phyloP scores from a whole-genome alignment of 2,888 invertebrate species.

The Kuschelorhynchus macadamiae region DNA sequence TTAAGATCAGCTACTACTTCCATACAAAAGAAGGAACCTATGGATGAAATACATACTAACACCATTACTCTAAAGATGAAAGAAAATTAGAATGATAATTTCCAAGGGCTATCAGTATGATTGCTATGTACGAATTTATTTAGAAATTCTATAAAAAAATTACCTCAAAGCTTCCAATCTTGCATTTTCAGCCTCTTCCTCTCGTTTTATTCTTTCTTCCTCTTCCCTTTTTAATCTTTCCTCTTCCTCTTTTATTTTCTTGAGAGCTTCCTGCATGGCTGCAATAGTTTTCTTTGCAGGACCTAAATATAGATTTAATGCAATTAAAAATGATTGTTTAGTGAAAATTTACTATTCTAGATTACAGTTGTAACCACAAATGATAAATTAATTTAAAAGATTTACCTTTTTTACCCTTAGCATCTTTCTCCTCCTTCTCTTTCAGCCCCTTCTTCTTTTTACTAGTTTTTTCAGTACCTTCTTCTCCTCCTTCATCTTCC shows the following conservation, averaged over 20 bases:
- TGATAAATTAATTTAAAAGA: not conserved
- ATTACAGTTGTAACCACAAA: not conserved
- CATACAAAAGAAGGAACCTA: too few relatives aligned
- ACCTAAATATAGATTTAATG: slow-evolving; percentile 67
- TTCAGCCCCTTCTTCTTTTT: slow-evolving; percentile 61
- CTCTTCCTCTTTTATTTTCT: slow-evolving; percentile 90
- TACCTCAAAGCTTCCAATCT: slow-evolving; percentile 77
- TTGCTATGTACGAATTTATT: too few relatives aligned
- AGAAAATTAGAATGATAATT: too few relatives aligned
- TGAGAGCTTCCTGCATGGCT: slow-evolving; percentile 93
- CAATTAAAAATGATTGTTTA: not conserved
- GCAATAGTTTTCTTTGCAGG: slow-evolving; percentile 89
- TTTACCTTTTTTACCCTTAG: slow-evolving; percentile 65
- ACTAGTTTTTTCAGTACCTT: slow-evolving; percentile 53
- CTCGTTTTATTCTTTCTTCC: slow-evolving; percentile 86
- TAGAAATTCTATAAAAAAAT: too few relatives aligned
- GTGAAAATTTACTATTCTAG: slow-evolving; percentile 10
- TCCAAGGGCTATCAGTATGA: too few relatives aligned
- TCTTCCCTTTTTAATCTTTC: slow-evolving; percentile 81
- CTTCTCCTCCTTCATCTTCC: slow-evolving; percentile 68
- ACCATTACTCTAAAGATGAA: too few relatives aligned
- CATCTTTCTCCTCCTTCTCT: slow-evolving; percentile 63
- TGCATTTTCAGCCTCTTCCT: slow-evolving; percentile 84
- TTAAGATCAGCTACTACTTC: too few relatives aligned
- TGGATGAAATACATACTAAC: too few relatives aligned